Base-by-base conservation (phyloP, 2,113 vertebrate species). In the Bungarus multicinctus region DNA sequence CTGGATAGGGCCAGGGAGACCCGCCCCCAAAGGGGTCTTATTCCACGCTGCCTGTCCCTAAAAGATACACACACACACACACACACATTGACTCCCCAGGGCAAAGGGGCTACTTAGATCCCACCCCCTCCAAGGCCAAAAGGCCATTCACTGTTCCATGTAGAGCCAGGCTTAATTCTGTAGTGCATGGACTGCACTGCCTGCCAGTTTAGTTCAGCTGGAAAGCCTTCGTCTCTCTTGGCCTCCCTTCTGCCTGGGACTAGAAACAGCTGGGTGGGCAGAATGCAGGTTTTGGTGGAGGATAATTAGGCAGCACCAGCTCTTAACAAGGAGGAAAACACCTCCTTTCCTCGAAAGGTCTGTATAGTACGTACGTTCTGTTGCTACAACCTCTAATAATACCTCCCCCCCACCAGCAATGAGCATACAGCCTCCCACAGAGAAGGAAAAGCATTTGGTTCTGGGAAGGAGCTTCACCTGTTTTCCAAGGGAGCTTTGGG, bases 201-300 rank as follows among this genome's bases (percentile, higher is more conserved):
- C 91, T 96, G 92, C 89, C 8, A 95, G 81, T 96, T 97, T 97
- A 91, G 85, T 96, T 94, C 94, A 45, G 93, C n/a, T 74, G 85
- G 92, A 50, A 57, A 58, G 87, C 93, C 96, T 95, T 95, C 92
- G 95, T 96, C 96, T 96, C 87, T 93, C 95, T 95, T 96, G 96
- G 94, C 95, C 95, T 90, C 95, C 27, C 93, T 93, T 91, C 53
- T 95, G 91, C 95, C 97, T 96, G 95, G 90, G 90, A 92, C 95
- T 94, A 96, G 58, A 91, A 90, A 94, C 87, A 95, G 90, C 93
- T 93, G 58, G 96, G 90, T 94, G 94, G 96, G 96, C 81, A 96
- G 89, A 95, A 14, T 91, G 91, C 89, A 88, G 57, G 90, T 91
- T 94, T 91, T 92, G 94, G 53, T 58, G 92, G 95, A 95, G 74